Base-by-base conservation (phyloP, 2,113 vertebrate species). In the Leptosomus discolor region DNA sequence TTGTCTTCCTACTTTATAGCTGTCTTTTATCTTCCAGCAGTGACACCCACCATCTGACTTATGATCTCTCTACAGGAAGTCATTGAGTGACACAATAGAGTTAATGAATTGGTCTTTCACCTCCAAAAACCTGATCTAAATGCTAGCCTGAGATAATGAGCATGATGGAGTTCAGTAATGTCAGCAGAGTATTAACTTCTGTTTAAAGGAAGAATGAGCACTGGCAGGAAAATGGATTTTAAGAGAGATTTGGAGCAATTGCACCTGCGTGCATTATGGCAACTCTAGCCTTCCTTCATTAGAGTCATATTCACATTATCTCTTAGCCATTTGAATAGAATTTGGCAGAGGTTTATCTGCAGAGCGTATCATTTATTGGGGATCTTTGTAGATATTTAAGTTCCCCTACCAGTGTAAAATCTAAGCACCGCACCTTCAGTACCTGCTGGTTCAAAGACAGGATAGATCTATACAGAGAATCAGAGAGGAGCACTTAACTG, bases 31-130 rank as follows among this genome's bases (percentile, higher is more conserved):
- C 90, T 97, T 86, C 54, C 58, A 88, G 78, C 90, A 90, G 57
- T 95, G 94, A 85, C 90, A 96, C 63, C 88, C 92, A 84, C 82
- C 93, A 95, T 96, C 85, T 97, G 97, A 97, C 96, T 97, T 96
- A 86, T 37, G 95, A 94, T 96, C 95, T 97, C 97, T 74, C 97
- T 39, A 85, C 93, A 93, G 97, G 97, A 96, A 96, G 90, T 88
- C 96, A 96, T 97, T 96, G 94, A 96, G 63, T 97, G 95, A 92
- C 96, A 97, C 96, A 97, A 97, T 97, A 85, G 92, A 94, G 90
- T 96, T 97, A 97, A 97, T 97, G 96, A 97, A 97, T 90, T 97
- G 96, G 96, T 96, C 96, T 97, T 97, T 97, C 97, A 97, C 97
- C 97, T 97, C 95, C 94, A 94, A 97, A 97, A 97, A 85, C 95